Evolutionary conservation across 1,140 invertebrate species (phyloP).

Genomic region (Drosophila yakuba): DNA sequence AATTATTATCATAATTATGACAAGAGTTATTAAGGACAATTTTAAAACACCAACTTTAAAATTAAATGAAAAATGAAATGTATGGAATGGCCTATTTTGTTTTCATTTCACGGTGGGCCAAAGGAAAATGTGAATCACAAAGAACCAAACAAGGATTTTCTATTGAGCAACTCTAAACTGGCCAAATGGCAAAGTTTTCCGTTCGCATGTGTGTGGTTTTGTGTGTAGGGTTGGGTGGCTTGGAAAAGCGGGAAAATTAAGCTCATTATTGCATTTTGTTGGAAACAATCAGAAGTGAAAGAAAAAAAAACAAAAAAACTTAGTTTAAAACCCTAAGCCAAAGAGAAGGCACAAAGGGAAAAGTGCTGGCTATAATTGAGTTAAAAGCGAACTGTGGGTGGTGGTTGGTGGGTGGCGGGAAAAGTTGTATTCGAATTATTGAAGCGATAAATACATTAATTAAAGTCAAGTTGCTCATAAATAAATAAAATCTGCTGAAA

Average conservation of each 20-base stretch:
- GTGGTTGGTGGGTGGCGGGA: not conserved
- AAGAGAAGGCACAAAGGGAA: slow-evolving; percentile 13
- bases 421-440: slow-evolving; percentile 75
- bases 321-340: slow-evolving; percentile 28
- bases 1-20: slow-evolving; percentile 15
- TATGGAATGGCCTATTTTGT: not conserved
- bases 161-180: slow-evolving; percentile 74
- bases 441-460: slow-evolving; percentile 83
- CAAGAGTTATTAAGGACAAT: not conserved
- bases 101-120: not conserved
- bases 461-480: slow-evolving; percentile 80
- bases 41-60: too few relatives aligned
- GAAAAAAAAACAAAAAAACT: slow-evolving; percentile 7
- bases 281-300: slow-evolving; percentile 36
- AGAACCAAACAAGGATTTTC: slow-evolving; percentile 55
- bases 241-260: slow-evolving; percentile 28
- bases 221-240: not conserved
- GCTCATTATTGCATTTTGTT: slow-evolving; percentile 59
- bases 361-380: slow-evolving; percentile 36
- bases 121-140: slow-evolving; percentile 48
- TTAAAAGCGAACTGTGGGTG: slow-evolving; percentile 21
- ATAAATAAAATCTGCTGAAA: slow-evolving; percentile 72
- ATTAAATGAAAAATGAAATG: not conserved
- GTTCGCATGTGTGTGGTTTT: slow-evolving; percentile 10
- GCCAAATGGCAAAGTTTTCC: slow-evolving; percentile 39